Evolutionary conservation across 2,888 invertebrate genomes (phyloP), one percentile per base, ranked within the genome.

Genomic region (Pyrgus malvae): DNA sequence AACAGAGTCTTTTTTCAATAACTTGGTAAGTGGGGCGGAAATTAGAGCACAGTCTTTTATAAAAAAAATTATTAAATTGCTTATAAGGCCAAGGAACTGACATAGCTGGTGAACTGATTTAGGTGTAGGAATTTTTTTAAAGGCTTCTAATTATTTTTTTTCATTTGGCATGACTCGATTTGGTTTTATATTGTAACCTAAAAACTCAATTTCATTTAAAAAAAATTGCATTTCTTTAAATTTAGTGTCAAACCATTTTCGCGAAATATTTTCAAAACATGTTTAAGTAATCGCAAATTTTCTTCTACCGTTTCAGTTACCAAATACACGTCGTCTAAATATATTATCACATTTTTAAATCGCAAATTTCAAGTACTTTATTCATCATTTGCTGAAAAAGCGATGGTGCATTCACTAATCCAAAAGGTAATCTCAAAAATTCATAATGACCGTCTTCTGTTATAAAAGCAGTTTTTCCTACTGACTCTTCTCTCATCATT

Each of bases 391-490:
- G 9, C 11, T 48, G 48, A 14, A 37, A 48, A 1, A 25, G 11
- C 1, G 23, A 48, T 9, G 48, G 48, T 2, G 37, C 21, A 37
- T 48, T 48, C 4, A 27, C 48, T 6, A 37, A 17, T 6, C 48
- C 48, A 25, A 48, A 48, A 3, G 48, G 48, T 7, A 48, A 11
- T 5, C 48, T 1, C 7, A 37, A 25, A n/a, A 48, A 48, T 56
- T 82, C 75, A 33, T 63, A 80, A n/a, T 77, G 70, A 0, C 77
- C 78, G 0, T 70, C 71, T 0, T 33, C 31, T 14, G 76, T 82
- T 0, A 73, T 67, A 70, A 11, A 76, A 66, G 76, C 76, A 0
- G 78, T 80, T 37, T 73, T 73, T 1, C 64, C 59, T n/a, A 74
- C 64, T 0, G 75, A 70, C 0, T 70, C 60, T 1, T 62, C 54